phyloP scores from a whole-genome alignment of 2,797 vertebrate species.

The Propithecus perrieri region DNA sequence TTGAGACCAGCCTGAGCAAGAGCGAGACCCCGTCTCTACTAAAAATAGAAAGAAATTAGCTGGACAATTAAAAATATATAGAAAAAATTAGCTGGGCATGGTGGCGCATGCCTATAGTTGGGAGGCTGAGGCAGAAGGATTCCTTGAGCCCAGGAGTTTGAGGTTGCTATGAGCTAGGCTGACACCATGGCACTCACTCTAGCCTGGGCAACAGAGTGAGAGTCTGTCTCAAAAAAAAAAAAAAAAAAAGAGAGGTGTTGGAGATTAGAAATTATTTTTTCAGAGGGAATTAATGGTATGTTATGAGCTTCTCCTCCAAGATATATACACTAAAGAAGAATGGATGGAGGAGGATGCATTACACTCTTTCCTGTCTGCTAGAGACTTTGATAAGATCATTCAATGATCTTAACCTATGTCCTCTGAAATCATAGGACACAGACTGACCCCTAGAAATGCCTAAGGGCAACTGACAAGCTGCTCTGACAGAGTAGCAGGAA shows the following conservation, averaged over 20 bases:
- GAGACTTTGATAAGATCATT: not conserved
- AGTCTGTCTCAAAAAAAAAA: no score
- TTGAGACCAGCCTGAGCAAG: no score
- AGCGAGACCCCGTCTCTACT: no score
- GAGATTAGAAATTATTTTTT: not conserved
- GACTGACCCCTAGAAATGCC: not conserved
- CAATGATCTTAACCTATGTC: not conserved
- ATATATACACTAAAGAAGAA: not conserved
- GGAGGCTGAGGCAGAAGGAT: no score
- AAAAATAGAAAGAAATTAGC: no score
- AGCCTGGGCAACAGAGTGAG: no score
- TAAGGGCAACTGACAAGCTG: not conserved
- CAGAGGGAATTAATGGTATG: not conserved
- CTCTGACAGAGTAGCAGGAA: not conserved
- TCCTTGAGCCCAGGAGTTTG: no score
- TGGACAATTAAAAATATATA: no score
- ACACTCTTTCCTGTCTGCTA: not conserved
- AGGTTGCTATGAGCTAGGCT: no score
- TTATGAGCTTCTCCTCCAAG: not conserved
- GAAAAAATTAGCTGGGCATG: no score
- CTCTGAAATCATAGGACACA: not conserved
- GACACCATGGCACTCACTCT: no score
- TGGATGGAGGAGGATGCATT: rapidly evolving
- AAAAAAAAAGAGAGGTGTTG: not conserved
- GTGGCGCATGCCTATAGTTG: no score